These are phyloP conservation scores for Nerophis ophidion DNA, from an alignment of 2,113 vertebrate species.

Conservation along the genomic window DNA sequence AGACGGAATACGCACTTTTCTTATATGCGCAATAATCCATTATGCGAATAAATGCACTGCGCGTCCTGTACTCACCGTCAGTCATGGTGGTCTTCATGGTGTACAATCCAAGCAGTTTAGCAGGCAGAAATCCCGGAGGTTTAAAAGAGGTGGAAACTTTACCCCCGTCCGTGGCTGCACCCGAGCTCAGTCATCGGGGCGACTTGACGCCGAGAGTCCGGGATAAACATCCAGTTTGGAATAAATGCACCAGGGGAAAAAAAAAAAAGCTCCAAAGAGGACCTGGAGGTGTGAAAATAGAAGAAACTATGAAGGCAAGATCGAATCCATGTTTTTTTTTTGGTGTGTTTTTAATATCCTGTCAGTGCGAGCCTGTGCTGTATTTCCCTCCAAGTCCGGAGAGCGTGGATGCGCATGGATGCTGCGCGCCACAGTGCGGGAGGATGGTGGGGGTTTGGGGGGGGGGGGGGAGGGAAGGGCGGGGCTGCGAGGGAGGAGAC, in stretches of 20 bases:
- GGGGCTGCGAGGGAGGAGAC: conserved; percentile 44
- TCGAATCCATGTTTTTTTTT: conserved; percentile 52
- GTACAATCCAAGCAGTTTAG: conserved; percentile 54
- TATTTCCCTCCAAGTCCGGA: conserved; percentile 44
- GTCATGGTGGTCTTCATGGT: conserved; percentile 70
- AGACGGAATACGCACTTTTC: too few species aligned
- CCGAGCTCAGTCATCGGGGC: conserved; percentile 71
- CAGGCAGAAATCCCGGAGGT: conserved; percentile 34
- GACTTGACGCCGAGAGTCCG: conserved; percentile 37
- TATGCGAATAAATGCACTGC: conserved; percentile 28
- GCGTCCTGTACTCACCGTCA: conserved; percentile 58
- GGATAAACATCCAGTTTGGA: conserved; percentile 67
- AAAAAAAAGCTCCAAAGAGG: conserved; percentile 30
- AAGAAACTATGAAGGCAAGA: conserved; percentile 24
- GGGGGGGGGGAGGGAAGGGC: conserved; percentile 43
- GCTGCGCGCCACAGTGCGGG: conserved; percentile 46
- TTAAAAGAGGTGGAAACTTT: conserved; percentile 62
- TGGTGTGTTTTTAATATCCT: conserved; percentile 38
- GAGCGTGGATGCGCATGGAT: conserved; percentile 45
- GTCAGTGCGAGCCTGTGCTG: conserved; percentile 23
- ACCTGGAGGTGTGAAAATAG: conserved; percentile 39
- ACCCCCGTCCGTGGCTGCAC: conserved; percentile 66
- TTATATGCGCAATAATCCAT: conserved; percentile 33
- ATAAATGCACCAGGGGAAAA: conserved; percentile 39
- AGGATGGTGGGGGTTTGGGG: conserved; percentile 49